These are phyloP conservation scores for Acanthacorydalis orientalis DNA, from an alignment of 2,888 invertebrate species.

Conservation along the genomic window DNA sequence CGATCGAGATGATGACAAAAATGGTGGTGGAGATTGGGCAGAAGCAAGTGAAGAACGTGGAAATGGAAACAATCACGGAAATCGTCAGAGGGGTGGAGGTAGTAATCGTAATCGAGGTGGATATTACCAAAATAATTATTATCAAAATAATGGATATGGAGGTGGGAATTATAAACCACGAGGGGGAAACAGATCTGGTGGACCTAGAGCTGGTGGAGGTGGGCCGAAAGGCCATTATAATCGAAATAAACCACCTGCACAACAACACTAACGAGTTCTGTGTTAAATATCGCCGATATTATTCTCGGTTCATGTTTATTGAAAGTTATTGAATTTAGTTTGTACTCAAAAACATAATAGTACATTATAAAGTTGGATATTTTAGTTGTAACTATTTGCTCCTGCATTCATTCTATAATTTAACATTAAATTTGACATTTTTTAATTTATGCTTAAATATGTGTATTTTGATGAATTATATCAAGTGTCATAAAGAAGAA, in stretches of 20 bases:
- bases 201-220: neutral
- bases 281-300: neutral
- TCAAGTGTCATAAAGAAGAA: no score
- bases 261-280: conserved; percentile 1
- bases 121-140: conserved; percentile 18
- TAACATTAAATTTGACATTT: no score
- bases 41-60: conserved; percentile 17
- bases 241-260: conserved; percentile 3
- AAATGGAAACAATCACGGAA: neutral
- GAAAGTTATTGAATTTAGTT: no score
- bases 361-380: no score
- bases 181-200: neutral
- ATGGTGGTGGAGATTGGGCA: conserved; percentile 19
- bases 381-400: no score
- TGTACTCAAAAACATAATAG: no score
- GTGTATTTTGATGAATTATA: no score
- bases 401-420: no score
- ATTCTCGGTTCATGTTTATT: neutral
- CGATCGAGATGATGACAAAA: conserved; percentile 7
- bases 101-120: conserved; percentile 11
- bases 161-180: conserved; percentile 5
- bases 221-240: conserved; percentile 4
- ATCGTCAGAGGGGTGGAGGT: conserved; percentile 15
- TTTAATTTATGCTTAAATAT: no score
- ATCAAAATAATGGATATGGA: conserved; percentile 18